Evolutionary conservation across 2,113 vertebrate genomes (phyloP).

Genomic region (Porphyrio hochstetteri): DNA sequence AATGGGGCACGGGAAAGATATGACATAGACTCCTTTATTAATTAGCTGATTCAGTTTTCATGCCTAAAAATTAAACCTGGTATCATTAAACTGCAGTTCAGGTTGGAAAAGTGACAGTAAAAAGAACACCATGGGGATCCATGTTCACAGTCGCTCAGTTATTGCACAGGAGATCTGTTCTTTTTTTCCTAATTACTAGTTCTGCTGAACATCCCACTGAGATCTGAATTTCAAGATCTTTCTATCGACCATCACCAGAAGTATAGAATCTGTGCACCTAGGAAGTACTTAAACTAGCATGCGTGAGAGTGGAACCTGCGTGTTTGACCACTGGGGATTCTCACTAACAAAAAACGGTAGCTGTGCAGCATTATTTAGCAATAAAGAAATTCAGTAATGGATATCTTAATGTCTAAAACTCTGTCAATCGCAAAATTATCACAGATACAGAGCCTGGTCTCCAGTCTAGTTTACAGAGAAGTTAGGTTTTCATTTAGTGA

Average conservation of each 20-base stretch:
- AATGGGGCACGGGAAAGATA: background rate
- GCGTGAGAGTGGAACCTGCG: background rate
- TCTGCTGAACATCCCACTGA: slow-evolving; percentile 13
- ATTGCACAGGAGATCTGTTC: slow-evolving; percentile 53
- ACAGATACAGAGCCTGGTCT: background rate
- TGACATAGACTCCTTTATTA: background rate
- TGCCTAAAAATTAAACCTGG: background rate
- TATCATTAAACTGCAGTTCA: slow-evolving; percentile 8
- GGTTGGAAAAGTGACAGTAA: background rate
- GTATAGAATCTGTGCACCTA: background rate
- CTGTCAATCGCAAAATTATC: background rate
- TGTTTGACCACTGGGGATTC: background rate
- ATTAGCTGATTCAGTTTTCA: slow-evolving; percentile 17
- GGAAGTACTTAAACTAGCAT: background rate
- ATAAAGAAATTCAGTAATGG: background rate
- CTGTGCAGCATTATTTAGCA: background rate
- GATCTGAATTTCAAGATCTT: slow-evolving; percentile 25
- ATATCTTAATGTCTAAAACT: background rate
- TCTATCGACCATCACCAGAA: background rate
- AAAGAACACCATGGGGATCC: background rate
- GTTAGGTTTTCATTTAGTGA: background rate
- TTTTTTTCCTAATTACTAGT: slow-evolving; percentile 42
- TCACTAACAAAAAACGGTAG: background rate
- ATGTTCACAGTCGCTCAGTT: background rate
- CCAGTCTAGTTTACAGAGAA: background rate